These are phyloP conservation scores for Pantherophis guttatus DNA, from an alignment of 2,113 vertebrate genomes.

Conservation along the genomic window DNA sequence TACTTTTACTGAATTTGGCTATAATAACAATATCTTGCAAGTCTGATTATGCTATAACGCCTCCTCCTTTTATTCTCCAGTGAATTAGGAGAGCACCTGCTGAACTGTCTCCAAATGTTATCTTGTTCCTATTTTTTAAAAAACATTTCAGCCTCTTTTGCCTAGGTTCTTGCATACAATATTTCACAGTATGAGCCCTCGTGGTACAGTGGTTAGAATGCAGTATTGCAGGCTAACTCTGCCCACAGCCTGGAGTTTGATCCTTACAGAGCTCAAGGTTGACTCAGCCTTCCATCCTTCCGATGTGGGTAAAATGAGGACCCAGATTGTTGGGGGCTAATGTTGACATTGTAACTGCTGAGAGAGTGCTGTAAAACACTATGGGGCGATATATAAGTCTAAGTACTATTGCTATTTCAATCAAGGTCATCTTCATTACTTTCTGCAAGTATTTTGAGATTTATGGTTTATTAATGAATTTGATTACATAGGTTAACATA, in stretches of 20 bases:
- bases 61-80: neutral
- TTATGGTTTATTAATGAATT: neutral
- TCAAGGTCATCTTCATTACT: neutral
- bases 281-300: neutral
- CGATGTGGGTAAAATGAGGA: neutral
- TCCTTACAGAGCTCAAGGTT: neutral
- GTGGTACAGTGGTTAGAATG: neutral
- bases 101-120: neutral
- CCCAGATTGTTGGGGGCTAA: neutral
- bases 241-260: neutral
- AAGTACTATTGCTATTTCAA: neutral
- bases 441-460: neutral
- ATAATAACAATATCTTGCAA: neutral
- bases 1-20: neutral
- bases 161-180: neutral
- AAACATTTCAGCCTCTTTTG: neutral
- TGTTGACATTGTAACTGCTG: neutral
- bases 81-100: neutral
- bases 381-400: neutral
- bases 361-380: neutral
- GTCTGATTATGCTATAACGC: neutral
- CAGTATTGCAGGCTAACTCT: neutral
- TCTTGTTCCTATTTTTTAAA: neutral
- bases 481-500: neutral
- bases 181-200: neutral